These are phyloP conservation scores for Tiliacea aurago DNA, from an alignment of 2,888 invertebrate genomes.

Conservation along the genomic window DNA sequence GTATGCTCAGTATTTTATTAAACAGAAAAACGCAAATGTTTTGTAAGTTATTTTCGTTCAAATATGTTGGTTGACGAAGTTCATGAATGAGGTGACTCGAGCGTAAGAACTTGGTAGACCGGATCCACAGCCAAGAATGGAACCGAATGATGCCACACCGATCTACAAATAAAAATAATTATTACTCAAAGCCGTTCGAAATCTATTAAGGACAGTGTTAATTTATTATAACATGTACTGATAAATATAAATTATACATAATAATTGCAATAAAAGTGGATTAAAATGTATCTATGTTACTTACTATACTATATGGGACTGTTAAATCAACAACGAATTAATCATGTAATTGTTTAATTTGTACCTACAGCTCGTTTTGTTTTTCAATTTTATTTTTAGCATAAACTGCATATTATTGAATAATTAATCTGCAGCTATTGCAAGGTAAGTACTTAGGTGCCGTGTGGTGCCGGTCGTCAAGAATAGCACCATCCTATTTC, in stretches of 20 bases:
- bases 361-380: neutral
- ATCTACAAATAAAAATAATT: constrained; percentile 67
- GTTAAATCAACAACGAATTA: neutral
- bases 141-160: constrained; percentile 73
- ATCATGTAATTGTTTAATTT: neutral
- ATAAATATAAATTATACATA: neutral
- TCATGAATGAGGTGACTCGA: constrained; percentile 70
- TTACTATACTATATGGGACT: neutral
- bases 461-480: no score
- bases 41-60: neutral
- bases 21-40: neutral
- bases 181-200: neutral
- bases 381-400: neutral
- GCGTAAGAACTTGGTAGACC: constrained; percentile 69
- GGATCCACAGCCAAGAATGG: constrained; percentile 67
- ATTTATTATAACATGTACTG: neutral
- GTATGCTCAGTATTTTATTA: constrained; percentile 18
- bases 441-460: neutral
- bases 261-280: neutral
- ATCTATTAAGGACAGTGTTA: neutral
- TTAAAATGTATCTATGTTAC: neutral
- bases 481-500: no score
- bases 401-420: neutral
- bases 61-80: constrained; percentile 61
- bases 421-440: neutral